phyloP scores from a whole-genome alignment of 2,113 vertebrate genomes.

The Malaclemys terrapin region DNA sequence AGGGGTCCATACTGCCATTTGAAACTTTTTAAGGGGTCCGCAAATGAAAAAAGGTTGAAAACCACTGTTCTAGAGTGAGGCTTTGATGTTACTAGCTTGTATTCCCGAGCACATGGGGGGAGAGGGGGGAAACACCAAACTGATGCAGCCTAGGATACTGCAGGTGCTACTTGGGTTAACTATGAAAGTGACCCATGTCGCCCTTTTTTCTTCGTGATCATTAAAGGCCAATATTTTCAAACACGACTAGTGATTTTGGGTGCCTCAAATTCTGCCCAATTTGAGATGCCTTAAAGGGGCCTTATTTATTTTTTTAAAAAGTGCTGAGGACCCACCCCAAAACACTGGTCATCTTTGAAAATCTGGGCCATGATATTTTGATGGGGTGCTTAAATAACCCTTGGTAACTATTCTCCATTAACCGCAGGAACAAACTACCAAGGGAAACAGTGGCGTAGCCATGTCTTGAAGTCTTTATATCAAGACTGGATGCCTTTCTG shows the following conservation, averaged over 20 bases:
- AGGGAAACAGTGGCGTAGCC: not conserved
- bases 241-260: not conserved
- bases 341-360: not conserved
- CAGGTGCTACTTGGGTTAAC: slow-evolving; percentile 15
- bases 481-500: not conserved
- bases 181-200: not conserved
- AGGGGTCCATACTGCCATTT: not conserved
- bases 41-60: not conserved
- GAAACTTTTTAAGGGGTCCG: too few species aligned
- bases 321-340: not conserved
- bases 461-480: not conserved
- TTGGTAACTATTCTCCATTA: not conserved
- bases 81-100: not conserved
- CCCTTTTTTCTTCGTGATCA: not conserved
- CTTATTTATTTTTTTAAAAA: not conserved
- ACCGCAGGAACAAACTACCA: not conserved
- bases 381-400: not conserved
- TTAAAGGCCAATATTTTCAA: not conserved
- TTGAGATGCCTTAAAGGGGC: not conserved
- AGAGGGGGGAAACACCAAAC: not conserved
- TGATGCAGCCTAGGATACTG: not conserved
- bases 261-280: not conserved
- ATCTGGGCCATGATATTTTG: not conserved
- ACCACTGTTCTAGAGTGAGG: not conserved
- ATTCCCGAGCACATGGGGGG: not conserved